Evolutionary conservation across 37 sponge, comb jelly and placozoan species (phyloP), one percentile per base, ranked within the genome.

Genomic region (Axinella damicornis): DNA sequence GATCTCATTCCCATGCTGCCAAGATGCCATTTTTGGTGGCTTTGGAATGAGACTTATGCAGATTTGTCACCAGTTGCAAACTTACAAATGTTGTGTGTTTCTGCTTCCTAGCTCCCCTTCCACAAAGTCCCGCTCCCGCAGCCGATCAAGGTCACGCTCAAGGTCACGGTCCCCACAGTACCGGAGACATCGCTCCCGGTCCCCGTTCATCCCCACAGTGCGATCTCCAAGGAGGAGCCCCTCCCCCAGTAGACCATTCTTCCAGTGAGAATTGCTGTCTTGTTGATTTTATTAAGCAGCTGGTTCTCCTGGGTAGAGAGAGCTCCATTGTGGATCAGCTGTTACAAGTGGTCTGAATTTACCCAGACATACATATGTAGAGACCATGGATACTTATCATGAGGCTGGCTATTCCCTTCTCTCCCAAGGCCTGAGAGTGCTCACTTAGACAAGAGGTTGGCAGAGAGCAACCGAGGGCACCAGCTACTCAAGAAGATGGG

Each of bases 401-500:
- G n/a, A n/a, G n/a, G n/a, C n/a, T n/a, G n/a, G n/a, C 46, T 46
- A 4, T 46, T 27, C 63, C 5, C 5, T 11, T 11, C 13, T 62
- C 27, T 69, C 18, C 53, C 22, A n/a, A 58, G 59, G 34, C 25
- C 36, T 71, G 69, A 36, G 53, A 53, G 57, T 35, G 66, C 17
- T 18, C 30, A 40, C 17, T 6, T 69, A 5, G 65, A 78, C 39
- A 62, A 32, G 17, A 65, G 64, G n/a, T 14, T 78, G 65, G 5
- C 62, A 11, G 95, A 87, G 57, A 83, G 39, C 2, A 96, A 96
- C 66, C 77, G 90, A 2, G 96, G 96, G 5, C 96, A 96, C 39
- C 96, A 93, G 65, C 52, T 96, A 76, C 82, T 96, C 41, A 83
- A 85, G 83, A 87, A 63, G 65, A 96, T 96, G 96, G 96, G 95